A percentile compares a stretch with the other conserved stretches of the same genome.
Evolutionary conservation across 2,113 vertebrate species (phyloP).

Genomic region (Rhynchopsitta pachyrhyncha): DNA sequence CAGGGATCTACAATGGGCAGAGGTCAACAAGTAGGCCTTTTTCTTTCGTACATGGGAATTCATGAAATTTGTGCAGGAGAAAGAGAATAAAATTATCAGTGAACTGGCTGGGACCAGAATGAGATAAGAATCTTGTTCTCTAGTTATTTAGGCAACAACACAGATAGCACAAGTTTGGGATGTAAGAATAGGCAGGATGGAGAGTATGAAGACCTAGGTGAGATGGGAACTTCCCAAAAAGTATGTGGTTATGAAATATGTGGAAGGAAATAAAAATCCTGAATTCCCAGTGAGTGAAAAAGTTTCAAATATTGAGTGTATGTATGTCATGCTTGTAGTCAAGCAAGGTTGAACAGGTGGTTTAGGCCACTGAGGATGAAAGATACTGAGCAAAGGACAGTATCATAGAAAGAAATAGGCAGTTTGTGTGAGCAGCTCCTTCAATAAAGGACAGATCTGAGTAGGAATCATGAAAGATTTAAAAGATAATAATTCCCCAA

Average conservation of each 20-base stretch:
- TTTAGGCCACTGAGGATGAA: background rate
- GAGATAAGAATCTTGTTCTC: background rate
- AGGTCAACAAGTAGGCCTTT: background rate
- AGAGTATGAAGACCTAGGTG: background rate
- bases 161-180: background rate
- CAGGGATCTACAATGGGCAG: background rate
- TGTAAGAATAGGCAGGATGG: background rate
- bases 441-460: background rate
- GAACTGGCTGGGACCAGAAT: background rate
- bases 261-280: background rate
- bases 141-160: background rate
- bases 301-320: background rate
- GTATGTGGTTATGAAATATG: background rate
- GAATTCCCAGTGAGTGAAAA: background rate
- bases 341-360: background rate
- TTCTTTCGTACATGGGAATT: background rate
- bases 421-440: background rate
- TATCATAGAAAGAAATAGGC: background rate
- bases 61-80: background rate
- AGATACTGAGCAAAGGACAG: background rate
- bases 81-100: background rate
- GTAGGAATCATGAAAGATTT: background rate
- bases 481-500: background rate
- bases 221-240: background rate
- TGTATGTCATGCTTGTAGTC: background rate